Evolutionary conservation across 2,113 vertebrate genomes (phyloP).

Genomic region (Gymnobelideus leadbeateri): DNA sequence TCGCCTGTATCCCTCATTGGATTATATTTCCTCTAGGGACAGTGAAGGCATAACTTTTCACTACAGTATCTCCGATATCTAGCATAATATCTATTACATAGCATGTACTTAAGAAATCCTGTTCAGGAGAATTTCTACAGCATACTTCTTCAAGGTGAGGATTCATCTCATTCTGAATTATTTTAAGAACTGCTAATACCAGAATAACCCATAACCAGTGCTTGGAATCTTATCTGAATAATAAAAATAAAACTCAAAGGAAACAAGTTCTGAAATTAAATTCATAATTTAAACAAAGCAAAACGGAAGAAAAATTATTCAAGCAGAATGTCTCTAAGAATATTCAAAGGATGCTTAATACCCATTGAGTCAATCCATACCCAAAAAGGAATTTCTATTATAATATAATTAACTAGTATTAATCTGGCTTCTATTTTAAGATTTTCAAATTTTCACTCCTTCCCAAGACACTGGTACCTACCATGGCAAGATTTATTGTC

Average conservation of each 20-base stretch:
- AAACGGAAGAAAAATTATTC: not conserved
- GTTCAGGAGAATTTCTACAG: not conserved
- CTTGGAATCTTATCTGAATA: slow-evolving; percentile 59
- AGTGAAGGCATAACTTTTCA: not conserved
- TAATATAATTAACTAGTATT: not conserved
- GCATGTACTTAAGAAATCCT: not conserved
- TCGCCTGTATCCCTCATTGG: not conserved
- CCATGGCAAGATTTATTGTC: not conserved
- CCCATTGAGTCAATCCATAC: not conserved
- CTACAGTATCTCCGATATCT: not conserved
- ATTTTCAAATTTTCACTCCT: not conserved
- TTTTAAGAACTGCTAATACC: slow-evolving; percentile 52
- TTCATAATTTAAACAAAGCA: slow-evolving; percentile 56
- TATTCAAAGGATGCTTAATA: not conserved
- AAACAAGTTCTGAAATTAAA: slow-evolving; percentile 54
- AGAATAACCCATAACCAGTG: slow-evolving; percentile 18
- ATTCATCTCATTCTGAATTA: slow-evolving; percentile 51
- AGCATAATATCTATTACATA: not conserved
- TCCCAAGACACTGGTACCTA: not conserved
- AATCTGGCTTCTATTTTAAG: not conserved
- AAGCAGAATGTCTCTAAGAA: not conserved
- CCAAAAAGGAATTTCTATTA: not conserved
- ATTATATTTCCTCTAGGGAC: not conserved
- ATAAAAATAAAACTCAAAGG: slow-evolving; percentile 51
- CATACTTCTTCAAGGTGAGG: not conserved